Percentiles rank a stretch among this genome's conserved stretches.
Evolutionary conservation across 2,797 vertebrate genomes (phyloP).

Genomic region (Triplophysa bombifrons): DNA sequence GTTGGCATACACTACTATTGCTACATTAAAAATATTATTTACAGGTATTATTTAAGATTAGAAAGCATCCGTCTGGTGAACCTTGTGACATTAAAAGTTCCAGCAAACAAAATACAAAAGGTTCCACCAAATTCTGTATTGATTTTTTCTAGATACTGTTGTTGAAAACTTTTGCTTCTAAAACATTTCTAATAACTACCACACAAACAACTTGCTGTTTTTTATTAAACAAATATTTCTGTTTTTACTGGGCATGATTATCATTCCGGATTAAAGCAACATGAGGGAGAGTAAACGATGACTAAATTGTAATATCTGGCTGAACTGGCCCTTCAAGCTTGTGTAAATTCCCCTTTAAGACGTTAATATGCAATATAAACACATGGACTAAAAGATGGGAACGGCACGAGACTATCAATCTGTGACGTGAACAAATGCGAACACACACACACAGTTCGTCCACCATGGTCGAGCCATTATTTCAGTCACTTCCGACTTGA

Average conservation of each 20-base stretch:
- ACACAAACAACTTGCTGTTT: neutral
- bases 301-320: neutral
- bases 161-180: neutral
- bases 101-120: neutral
- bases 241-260: neutral
- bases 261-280: neutral
- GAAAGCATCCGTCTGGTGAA: neutral
- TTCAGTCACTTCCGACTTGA: conserved; percentile 82
- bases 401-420: conserved; percentile 21
- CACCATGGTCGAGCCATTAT: conserved; percentile 76
- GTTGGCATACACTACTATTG: neutral
- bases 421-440: conserved; percentile 23
- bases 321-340: neutral
- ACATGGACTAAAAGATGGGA: neutral
- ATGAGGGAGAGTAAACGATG: neutral
- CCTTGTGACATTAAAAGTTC: neutral
- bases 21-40: neutral
- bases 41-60: neutral
- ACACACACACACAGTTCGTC: conserved; percentile 52
- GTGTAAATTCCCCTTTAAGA: neutral
- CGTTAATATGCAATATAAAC: neutral
- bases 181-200: neutral
- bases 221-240: neutral
- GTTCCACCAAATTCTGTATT: neutral
- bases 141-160: neutral